Conservation (phyloP, 2,797 vertebrate species). For the Trachurus trachurus region DNA sequence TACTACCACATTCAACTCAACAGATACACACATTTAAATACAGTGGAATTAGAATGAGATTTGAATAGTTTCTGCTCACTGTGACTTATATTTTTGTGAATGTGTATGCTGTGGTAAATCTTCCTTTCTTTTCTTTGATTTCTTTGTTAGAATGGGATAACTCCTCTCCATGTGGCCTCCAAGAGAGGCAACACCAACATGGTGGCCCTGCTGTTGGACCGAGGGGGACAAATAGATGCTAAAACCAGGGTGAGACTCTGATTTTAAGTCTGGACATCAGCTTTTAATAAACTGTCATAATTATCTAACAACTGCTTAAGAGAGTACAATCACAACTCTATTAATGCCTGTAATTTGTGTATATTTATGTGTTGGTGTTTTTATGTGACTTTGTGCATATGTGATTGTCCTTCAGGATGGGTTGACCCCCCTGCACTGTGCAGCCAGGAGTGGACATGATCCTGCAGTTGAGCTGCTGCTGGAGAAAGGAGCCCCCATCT, state of each 20-base stretch:
- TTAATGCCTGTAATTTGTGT: background rate
- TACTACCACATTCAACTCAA: background rate
- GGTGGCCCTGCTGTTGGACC: conserved; percentile 95
- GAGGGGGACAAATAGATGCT: conserved; percentile 95
- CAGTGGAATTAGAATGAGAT: background rate
- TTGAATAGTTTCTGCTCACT: background rate
- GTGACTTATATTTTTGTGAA: background rate
- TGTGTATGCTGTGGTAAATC: background rate
- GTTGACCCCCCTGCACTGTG: conserved; percentile 96
- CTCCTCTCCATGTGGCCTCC: conserved; percentile 96
- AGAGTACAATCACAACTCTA: background rate
- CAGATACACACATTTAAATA: background rate
- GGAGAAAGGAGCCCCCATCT: conserved; percentile 93
- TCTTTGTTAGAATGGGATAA: conserved; percentile 93
- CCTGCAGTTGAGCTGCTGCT: conserved; percentile 92
- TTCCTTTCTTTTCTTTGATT: conserved; percentile 35
- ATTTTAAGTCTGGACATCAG: background rate
- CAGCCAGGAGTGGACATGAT: conserved; percentile 96
- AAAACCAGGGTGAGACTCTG: conserved; percentile 93
- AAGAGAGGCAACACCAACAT: conserved; percentile 99
- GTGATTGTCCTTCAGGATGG: conserved; percentile 88
- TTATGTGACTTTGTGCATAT: conserved; percentile 27
- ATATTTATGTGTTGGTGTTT: background rate
- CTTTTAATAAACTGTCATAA: conserved; percentile 2
- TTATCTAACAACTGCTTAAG: background rate